These are phyloP conservation scores for Oligia latruncula DNA, from an alignment of 2,888 invertebrate species.

Conservation along the genomic window DNA sequence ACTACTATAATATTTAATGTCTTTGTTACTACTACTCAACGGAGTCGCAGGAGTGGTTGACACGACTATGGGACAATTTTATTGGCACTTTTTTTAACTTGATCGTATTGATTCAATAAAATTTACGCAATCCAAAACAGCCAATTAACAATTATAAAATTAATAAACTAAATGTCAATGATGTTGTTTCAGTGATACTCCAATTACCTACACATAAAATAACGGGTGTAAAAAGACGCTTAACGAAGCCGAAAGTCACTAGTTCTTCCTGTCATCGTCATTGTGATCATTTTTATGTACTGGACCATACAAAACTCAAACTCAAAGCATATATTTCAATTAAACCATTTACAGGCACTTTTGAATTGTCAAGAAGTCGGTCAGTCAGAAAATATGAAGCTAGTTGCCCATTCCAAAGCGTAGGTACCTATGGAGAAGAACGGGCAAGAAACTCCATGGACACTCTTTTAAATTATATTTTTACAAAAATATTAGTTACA, in stretches of 20 bases:
- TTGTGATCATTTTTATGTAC: not conserved
- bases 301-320: too few relatives aligned
- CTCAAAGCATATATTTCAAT: too few relatives aligned
- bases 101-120: not conserved
- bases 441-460: too few relatives aligned
- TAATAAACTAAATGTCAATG: slow-evolving; percentile 7
- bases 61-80: not conserved
- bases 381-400: too few relatives aligned
- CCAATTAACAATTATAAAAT: not conserved
- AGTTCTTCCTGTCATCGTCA: not conserved
- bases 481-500: too few relatives aligned
- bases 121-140: not conserved
- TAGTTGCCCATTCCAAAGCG: too few relatives aligned
- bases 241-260: not conserved
- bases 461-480: too few relatives aligned
- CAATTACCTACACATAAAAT: slow-evolving; percentile 10
- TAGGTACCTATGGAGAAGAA: too few relatives aligned
- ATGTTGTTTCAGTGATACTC: slow-evolving; percentile 33
- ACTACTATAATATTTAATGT: too few relatives aligned
- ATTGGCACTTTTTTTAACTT: not conserved
- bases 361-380: too few relatives aligned
- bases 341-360: too few relatives aligned
- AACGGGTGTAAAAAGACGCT: not conserved
- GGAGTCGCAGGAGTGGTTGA: not conserved
- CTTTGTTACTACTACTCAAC: slow-evolving; percentile 1